A percentile compares a stretch with the other conserved stretches of the same genome.
Conservation (phyloP, 2,888 invertebrate genomes). For the Dryadula phaetusa region DNA sequence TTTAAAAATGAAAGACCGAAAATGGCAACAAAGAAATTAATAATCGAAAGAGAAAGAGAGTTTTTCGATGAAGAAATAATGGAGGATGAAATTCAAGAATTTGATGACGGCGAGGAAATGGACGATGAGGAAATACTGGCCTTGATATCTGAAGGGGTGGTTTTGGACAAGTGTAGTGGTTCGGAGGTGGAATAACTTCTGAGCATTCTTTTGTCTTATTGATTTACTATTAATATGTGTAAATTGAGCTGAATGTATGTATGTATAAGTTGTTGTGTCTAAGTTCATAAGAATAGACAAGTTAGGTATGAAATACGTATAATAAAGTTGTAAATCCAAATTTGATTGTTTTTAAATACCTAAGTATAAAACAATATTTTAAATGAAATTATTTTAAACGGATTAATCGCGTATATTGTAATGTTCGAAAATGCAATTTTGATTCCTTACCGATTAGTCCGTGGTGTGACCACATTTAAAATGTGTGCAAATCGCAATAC, state of each 20-base stretch:
- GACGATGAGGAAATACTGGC: slow-evolving; percentile 69
- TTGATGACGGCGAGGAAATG: slow-evolving; percentile 60
- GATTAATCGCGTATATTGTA: too few species aligned
- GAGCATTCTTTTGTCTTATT: background rate
- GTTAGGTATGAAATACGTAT: background rate
- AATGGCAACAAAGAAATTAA: background rate
- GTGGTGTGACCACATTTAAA: too few species aligned
- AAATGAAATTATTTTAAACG: too few species aligned
- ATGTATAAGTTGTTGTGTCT: background rate
- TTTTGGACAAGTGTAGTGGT: slow-evolving; percentile 71
- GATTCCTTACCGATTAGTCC: too few species aligned
- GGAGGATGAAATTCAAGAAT: slow-evolving; percentile 30
- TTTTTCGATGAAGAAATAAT: slow-evolving; percentile 20
- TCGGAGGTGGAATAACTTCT: slow-evolving; percentile 60
- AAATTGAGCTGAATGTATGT: background rate
- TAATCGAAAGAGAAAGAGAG: background rate
- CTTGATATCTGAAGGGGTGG: slow-evolving; percentile 68
- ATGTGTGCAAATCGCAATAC: too few species aligned
- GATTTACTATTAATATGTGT: background rate
- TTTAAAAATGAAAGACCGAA: slow-evolving; percentile 8
- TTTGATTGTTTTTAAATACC: too few species aligned
- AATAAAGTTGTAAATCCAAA: slow-evolving; percentile 7
- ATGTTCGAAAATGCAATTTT: too few species aligned
- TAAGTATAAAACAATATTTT: too few species aligned
- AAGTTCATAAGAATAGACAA: background rate